These are phyloP conservation scores for Cettia cetti DNA, from an alignment of 2,113 vertebrate genomes.

Conservation along the genomic window DNA sequence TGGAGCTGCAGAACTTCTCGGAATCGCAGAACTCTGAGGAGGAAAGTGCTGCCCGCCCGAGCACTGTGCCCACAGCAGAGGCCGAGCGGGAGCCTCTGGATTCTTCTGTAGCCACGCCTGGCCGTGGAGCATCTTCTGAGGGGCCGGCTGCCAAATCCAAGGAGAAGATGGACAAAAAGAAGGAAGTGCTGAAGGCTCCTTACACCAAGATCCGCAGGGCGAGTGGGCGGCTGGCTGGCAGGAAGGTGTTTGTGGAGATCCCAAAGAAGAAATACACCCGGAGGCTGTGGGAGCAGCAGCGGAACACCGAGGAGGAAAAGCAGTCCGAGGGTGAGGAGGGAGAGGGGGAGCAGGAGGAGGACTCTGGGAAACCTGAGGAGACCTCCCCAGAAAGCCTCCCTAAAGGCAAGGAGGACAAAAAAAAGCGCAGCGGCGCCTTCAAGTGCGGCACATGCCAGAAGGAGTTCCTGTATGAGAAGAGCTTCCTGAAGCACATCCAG, in stretches of 20 bases:
- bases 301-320: constrained; percentile 7
- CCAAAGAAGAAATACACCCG: constrained; percentile 78
- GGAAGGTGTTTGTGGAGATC: constrained; percentile 78
- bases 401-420: constrained; percentile 47
- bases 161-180: constrained; percentile 59
- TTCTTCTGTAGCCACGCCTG: not conserved
- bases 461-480: constrained; percentile 77
- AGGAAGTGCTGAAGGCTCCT: constrained; percentile 58
- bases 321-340: not conserved
- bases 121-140: not conserved
- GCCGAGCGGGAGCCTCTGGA: not conserved
- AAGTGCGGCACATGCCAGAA: constrained; percentile 75
- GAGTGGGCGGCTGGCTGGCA: constrained; percentile 76
- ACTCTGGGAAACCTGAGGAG: not conserved
- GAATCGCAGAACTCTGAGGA: constrained; percentile 66
- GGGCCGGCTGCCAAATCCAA: constrained; percentile 3
- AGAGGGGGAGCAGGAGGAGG: not conserved
- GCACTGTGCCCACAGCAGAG: not conserved
- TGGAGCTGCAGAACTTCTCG: constrained; percentile 78
- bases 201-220: constrained; percentile 71
- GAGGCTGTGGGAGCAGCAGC: constrained; percentile 71
- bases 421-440: constrained; percentile 69
- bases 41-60: not conserved
- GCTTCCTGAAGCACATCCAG: constrained; percentile 76
- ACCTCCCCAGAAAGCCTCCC: not conserved